phyloP scores from a whole-genome alignment of 2,888 invertebrate species.

The Cephus rjabovi region DNA sequence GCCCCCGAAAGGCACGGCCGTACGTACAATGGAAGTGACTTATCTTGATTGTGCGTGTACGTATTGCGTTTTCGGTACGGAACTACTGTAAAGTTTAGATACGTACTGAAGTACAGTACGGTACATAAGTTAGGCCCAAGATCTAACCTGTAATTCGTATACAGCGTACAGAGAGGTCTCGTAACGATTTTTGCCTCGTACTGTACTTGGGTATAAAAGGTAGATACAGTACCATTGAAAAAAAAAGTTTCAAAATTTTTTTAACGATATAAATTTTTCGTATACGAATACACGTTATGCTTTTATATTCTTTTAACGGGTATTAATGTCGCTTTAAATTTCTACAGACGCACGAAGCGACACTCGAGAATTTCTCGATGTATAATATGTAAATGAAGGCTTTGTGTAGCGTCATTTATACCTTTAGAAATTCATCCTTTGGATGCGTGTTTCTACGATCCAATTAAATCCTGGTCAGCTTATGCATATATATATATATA shows the following conservation, averaged over 20 bases:
- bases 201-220: neutral
- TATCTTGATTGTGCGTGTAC: neutral
- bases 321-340: neutral
- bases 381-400: neutral
- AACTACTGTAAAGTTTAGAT: neutral
- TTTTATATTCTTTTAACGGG: neutral
- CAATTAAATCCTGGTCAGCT: neutral
- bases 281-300: neutral
- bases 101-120: neutral
- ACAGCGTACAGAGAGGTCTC: neutral
- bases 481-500: neutral
- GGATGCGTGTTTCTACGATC: neutral
- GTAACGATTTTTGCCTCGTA: neutral
- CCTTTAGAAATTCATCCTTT: neutral
- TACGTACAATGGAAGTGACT: neutral
- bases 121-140: neutral
- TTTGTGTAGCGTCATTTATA: neutral
- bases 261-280: neutral
- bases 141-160: neutral
- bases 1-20: neutral
- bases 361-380: neutral
- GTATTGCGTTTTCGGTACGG: neutral
- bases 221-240: neutral
- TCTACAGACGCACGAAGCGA: neutral
- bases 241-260: too few species aligned